These are phyloP conservation scores for Idaea biselata DNA, from an alignment of 2,888 invertebrate genomes.

Conservation along the genomic window DNA sequence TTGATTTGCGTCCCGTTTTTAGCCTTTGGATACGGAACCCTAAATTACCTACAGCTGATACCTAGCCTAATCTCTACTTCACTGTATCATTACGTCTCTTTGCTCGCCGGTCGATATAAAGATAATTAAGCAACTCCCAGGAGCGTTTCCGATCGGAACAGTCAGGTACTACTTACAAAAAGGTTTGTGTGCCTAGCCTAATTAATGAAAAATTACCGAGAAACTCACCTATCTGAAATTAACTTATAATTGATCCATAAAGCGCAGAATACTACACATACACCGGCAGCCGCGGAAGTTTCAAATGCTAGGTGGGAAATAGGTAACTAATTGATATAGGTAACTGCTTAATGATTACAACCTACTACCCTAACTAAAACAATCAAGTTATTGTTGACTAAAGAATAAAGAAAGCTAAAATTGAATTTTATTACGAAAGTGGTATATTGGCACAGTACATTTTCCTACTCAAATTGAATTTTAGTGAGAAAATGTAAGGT, in stretches of 20 bases:
- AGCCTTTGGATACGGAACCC: too few species aligned
- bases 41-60: background rate
- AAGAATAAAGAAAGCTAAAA: too few species aligned
- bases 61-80: background rate
- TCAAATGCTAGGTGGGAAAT: too few species aligned
- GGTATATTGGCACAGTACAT: too few species aligned
- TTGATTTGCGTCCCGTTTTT: too few species aligned
- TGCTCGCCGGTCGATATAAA: background rate
- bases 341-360: too few species aligned
- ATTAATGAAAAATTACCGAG: background rate
- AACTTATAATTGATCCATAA: background rate
- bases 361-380: too few species aligned
- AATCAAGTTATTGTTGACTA: too few species aligned
- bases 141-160: slow-evolving; percentile 12
- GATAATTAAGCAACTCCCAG: slow-evolving; percentile 22
- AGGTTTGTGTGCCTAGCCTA: background rate
- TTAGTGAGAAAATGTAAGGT: too few species aligned
- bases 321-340: too few species aligned
- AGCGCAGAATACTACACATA: background rate
- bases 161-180: background rate
- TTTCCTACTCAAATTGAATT: too few species aligned
- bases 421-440: too few species aligned
- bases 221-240: background rate
- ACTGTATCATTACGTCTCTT: background rate
- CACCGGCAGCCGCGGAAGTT: background rate